Evolutionary conservation across 2,888 invertebrate genomes (phyloP).

Genomic region (Acronicta aceris): DNA sequence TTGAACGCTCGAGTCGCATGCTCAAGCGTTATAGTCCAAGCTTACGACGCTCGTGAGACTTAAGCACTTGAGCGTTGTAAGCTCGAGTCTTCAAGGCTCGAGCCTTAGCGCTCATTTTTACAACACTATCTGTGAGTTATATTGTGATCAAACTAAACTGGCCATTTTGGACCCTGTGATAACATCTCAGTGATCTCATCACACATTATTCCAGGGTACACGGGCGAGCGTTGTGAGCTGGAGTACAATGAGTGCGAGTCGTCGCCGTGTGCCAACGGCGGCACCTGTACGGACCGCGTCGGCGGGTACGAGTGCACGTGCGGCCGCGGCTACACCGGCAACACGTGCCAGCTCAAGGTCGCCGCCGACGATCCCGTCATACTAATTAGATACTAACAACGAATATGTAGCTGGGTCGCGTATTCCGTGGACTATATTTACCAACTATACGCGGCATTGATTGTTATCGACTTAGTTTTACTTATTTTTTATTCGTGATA

Average conservation of each 20-base stretch:
- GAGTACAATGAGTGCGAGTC: slow-evolving; percentile 94
- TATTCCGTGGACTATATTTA: not conserved
- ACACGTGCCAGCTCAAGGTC: slow-evolving; percentile 92
- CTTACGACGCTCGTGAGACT: too few relatives aligned
- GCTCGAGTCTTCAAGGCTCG: too few relatives aligned
- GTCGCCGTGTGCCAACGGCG: slow-evolving; percentile 92
- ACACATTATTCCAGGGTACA: slow-evolving; percentile 87
- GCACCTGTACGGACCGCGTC: slow-evolving; percentile 93
- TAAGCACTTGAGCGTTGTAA: too few relatives aligned
- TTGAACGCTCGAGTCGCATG: too few relatives aligned
- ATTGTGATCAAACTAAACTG: too few relatives aligned
- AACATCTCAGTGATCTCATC: not conserved
- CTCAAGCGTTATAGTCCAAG: too few relatives aligned
- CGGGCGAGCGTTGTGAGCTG: slow-evolving; percentile 92
- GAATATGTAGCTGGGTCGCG: not conserved
- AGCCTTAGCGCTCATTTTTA: too few relatives aligned
- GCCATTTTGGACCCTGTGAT: too few relatives aligned
- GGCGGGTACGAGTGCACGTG: slow-evolving; percentile 92
- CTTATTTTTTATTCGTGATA: too few relatives aligned
- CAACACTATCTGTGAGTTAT: too few relatives aligned
- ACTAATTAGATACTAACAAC: slow-evolving; percentile 18
- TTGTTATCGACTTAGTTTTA: not conserved
- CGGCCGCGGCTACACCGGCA: slow-evolving; percentile 92
- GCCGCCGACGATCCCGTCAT: slow-evolving; percentile 12
- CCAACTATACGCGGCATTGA: not conserved